phyloP scores from a whole-genome alignment of 30 jellyfish, hydroid and myxozoan genomes.

The Hydractinia echinata region DNA sequence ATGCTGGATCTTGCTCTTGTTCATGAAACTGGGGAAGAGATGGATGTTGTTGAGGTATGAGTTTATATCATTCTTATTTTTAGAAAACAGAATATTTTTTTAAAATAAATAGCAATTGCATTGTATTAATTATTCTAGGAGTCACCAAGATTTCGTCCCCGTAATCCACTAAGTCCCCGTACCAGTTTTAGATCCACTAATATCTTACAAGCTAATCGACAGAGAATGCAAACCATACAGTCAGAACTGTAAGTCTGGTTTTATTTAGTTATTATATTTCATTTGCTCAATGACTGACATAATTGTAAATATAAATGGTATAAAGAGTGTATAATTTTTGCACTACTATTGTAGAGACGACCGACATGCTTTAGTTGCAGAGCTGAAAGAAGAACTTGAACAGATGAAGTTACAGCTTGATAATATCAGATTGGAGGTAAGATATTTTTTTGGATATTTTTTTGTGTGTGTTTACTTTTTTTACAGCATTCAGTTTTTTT shows the following conservation, averaged over 20 bases:
- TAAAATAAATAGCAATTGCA: too few relatives aligned
- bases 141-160: conserved; percentile 36
- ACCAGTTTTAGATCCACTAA: conserved; percentile 77
- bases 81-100: too few relatives aligned
- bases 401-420: conserved; percentile 53
- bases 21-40: conserved; percentile 17
- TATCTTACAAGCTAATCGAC: conserved; percentile 84
- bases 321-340: neutral
- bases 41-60: conserved; percentile 14
- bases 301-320: neutral
- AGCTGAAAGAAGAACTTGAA: conserved; percentile 70
- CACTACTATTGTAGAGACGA: conserved; percentile 62
- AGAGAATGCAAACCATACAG: conserved; percentile 64
- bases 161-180: conserved; percentile 70
- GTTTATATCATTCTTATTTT: neutral
- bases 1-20: conserved; percentile 26
- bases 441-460: neutral
- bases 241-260: conserved; percentile 68
- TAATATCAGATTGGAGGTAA: conserved; percentile 71
- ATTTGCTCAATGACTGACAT: neutral
- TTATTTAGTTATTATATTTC: neutral
- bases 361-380: conserved; percentile 56
- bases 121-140: neutral
- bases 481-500: neutral
- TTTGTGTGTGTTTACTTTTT: neutral